These are phyloP conservation scores for Biston betularia DNA, from an alignment of 2,888 invertebrate genomes.

Conservation along the genomic window DNA sequence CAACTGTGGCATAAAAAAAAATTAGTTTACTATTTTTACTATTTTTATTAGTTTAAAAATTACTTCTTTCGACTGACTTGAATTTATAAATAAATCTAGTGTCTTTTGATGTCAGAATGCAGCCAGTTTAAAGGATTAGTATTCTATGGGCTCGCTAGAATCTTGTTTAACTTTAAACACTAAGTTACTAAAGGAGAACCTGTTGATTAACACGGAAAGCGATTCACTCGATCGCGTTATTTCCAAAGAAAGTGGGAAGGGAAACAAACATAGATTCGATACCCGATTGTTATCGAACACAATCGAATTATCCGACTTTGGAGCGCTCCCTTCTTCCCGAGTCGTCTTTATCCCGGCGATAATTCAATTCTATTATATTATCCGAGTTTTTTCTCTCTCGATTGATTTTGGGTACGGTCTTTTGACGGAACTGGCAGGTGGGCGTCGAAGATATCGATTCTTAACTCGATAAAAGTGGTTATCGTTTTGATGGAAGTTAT, in stretches of 20 bases:
- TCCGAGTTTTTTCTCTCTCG: conserved; percentile 74
- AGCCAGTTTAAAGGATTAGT: no score
- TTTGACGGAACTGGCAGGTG: conserved; percentile 41
- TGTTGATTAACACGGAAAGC: conserved; percentile 69
- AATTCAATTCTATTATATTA: conserved; percentile 84
- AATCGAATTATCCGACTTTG: conserved; percentile 77
- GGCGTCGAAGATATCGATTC: conserved; percentile 35
- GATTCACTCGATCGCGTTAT: conserved; percentile 63
- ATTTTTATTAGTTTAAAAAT: no score
- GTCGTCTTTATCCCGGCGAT: conserved; percentile 78
- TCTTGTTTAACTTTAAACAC: not conserved
- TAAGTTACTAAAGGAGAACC: conserved; percentile 46
- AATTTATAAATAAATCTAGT: no score
- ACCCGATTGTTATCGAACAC: conserved; percentile 79
- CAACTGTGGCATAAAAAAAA: no score
- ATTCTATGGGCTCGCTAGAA: no score
- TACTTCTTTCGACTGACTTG: no score
- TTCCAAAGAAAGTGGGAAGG: conserved; percentile 49
- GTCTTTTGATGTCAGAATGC: no score
- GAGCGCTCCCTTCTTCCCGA: conserved; percentile 53
- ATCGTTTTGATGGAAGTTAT: conserved; percentile 18
- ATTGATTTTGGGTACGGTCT: conserved; percentile 67
- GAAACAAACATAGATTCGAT: conserved; percentile 69
- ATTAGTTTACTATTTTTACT: no score
- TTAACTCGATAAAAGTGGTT: conserved; percentile 35